phyloP scores from a whole-genome alignment of 2,113 vertebrate genomes.

The Delphinus delphis region DNA sequence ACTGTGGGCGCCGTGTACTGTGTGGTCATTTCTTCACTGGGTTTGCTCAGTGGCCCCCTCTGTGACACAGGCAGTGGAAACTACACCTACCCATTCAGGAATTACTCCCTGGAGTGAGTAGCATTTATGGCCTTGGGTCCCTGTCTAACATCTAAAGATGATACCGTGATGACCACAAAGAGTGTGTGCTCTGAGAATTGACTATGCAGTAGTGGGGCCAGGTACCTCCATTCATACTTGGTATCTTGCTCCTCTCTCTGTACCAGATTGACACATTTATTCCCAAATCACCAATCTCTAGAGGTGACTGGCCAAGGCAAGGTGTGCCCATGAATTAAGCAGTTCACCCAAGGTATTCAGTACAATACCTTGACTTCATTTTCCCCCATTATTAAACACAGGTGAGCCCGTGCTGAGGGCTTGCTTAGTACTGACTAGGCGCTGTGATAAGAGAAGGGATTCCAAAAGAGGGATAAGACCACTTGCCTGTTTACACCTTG shows the following conservation, averaged over 20 bases:
- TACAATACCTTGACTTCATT: neutral
- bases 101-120: slow-evolving; percentile 76
- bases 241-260: neutral
- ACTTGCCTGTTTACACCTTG: neutral
- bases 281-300: neutral
- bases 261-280: neutral
- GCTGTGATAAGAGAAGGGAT: neutral
- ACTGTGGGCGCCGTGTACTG: slow-evolving; percentile 50
- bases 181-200: neutral
- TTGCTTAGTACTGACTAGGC: neutral
- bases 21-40: slow-evolving; percentile 76
- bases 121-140: neutral
- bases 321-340: neutral
- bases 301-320: neutral
- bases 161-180: neutral
- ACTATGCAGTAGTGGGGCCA: neutral
- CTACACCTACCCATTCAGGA: slow-evolving; percentile 81
- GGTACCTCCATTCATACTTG: neutral
- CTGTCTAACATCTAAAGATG: neutral
- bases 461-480: neutral
- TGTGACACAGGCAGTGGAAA: slow-evolving; percentile 79
- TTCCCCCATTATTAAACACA: neutral
- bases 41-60: slow-evolving; percentile 73
- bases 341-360: neutral
- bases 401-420: neutral